Evolutionary conservation across 2,797 vertebrate species (phyloP), one percentile per base, ranked within the genome.

Genomic region (Peromyscus attwateri): DNA sequence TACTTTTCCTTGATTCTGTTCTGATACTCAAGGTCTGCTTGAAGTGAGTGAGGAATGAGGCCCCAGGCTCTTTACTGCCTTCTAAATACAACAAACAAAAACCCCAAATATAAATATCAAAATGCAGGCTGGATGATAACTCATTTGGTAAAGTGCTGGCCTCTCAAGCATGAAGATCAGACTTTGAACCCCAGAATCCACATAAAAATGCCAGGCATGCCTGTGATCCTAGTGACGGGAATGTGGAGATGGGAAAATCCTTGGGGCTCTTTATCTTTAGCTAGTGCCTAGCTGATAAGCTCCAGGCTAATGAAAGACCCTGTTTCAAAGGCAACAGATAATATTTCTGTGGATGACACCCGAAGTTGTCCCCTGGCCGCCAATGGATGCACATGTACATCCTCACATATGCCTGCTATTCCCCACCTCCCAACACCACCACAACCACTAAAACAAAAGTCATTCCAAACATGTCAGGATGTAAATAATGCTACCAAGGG

Each of bases 1-100:
- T 3, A 52, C 21, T 68, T 92, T 96, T 92, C 57, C 79, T 94
- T 84, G 52, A 66, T 68, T 46, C 57, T 46, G 64, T n/a, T 77
- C 25, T 37, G 68, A 49, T 49, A 71, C 5, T 40, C 52, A 87
- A 21, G 16, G 37, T 96, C 19, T 88, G 19, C 12, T 62, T 79
- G 37, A 64, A 87, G 83, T 64, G 31, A 81, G 64, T 29, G 3
- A 95, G 16, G 34, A 43, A 25, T n/a, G 3, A 70, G 49, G 13
- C 29, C 34, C 9, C 4, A 4, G 8, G 49, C 29, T 96, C 66
- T 70, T 96, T 37, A 71, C 14, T 34, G 27, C 43, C 60, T 93
- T 94, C 66, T 68, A 76, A 80, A 90, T 37, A 60, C 64, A 92
- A 85, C 17, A 52, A 43, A 60, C 29, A 31, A 37, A 49, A 21